These are phyloP conservation scores for Phycodurus eques DNA, from an alignment of 2,113 vertebrate genomes.

Conservation along the genomic window DNA sequence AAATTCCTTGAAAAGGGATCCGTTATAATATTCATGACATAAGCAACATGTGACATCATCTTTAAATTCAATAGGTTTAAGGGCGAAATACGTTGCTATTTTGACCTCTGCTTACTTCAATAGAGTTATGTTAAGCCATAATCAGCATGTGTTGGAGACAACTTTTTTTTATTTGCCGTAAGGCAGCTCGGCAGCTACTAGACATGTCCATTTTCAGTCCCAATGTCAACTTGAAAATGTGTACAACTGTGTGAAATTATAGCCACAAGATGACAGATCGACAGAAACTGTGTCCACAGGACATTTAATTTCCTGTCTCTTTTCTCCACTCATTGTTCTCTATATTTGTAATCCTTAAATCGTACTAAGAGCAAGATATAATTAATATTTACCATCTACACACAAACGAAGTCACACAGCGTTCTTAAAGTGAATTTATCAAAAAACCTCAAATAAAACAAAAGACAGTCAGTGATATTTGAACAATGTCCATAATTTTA, in stretches of 20 bases:
- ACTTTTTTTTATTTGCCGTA: background rate
- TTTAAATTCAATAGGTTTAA: background rate
- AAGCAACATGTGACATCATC: too few species aligned
- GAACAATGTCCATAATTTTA: too few species aligned
- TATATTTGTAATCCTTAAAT: background rate
- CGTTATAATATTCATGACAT: too few species aligned
- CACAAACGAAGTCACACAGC: background rate
- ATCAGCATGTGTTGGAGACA: background rate
- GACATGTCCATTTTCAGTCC: background rate
- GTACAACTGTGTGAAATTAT: background rate
- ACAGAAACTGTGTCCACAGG: background rate
- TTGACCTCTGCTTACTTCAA: background rate
- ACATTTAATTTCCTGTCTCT: background rate
- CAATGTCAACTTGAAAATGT: background rate
- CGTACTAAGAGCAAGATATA: background rate
- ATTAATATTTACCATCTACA: background rate
- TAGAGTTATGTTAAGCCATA: background rate
- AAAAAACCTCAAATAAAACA: background rate
- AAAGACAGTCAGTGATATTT: background rate
- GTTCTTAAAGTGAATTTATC: background rate
- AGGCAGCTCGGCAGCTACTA: background rate
- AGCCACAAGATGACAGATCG: background rate
- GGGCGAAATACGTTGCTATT: background rate
- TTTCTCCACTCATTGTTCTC: background rate
- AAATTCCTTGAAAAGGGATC: too few species aligned